Conservation (phyloP, 2,113 vertebrate species). For the Nymphicus hollandicus region DNA sequence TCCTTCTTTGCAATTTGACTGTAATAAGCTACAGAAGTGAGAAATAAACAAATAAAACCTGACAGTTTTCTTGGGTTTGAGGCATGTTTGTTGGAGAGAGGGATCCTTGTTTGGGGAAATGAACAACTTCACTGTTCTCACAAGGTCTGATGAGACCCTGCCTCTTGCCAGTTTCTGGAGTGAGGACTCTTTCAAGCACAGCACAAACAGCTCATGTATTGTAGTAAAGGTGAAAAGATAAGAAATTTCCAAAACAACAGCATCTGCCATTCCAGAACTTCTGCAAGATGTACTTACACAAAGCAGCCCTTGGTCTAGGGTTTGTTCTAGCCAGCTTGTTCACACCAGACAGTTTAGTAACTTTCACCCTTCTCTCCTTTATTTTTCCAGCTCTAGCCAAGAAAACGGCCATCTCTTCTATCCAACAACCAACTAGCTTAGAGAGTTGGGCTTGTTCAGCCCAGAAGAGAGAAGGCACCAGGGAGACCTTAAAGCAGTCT, state of each 20-base stretch:
- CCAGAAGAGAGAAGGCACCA: neutral
- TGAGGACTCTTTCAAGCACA: neutral
- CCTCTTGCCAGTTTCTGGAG: neutral
- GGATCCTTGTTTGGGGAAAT: neutral
- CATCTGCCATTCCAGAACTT: neutral
- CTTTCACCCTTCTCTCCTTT: neutral
- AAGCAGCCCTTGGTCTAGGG: neutral
- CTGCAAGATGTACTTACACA: neutral
- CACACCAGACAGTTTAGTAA: neutral
- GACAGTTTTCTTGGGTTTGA: neutral
- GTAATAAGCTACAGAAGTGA: constrained; percentile 80
- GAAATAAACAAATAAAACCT: neutral
- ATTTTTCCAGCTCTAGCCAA: neutral
- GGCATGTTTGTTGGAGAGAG: neutral
- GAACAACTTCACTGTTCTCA: neutral
- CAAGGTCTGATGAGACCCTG: neutral
- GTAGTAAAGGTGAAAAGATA: neutral
- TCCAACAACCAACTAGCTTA: neutral
- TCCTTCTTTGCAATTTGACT: constrained; percentile 79
- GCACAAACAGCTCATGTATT: neutral
- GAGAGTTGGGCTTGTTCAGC: neutral
- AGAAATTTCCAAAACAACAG: neutral
- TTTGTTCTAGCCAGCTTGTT: neutral
- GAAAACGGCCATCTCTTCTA: neutral
- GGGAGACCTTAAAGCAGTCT: neutral